Evolutionary conservation across 2,113 vertebrate species (phyloP), one percentile per base, ranked within the genome.

Genomic region (Telmatochromis sp.): DNA sequence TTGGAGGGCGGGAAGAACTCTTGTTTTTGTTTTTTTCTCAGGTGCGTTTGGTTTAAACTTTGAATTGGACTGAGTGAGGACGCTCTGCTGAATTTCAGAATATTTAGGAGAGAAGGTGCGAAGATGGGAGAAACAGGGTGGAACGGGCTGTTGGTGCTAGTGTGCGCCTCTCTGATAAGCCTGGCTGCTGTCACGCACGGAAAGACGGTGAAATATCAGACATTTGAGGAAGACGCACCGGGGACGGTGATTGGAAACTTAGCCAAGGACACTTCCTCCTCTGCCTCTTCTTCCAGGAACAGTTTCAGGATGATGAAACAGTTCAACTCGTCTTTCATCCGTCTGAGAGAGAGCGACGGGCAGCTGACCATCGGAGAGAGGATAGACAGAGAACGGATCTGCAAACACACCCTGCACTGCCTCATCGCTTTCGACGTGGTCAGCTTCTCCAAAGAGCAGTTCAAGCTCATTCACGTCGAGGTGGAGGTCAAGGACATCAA

Each of bases 401-500:
- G 98, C 81, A 97, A 97, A 90, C 97, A 96, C 92, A 94, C 96
- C 17, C 95, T 94, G 2, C 97, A 97, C 91, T 99, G 98, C 87
- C 94, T 98, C 91, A 95, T 99, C 89, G 96, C 98, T 50, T 98
- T 99, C 93, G 98, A 99, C 84, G 98, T 99, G 95, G 97, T 99
- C 95, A 98, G 98, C 93, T 97, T 98, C 94, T 98, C 97, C 68
- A 96, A 97, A 94, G 98, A 98, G 93, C 97, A 97, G 84, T 98
- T 98, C 95, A 97, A 97, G 87, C 96, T 99, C 90, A 96, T 99
- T 65, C 98, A 99, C 91, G 98, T 99, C 86, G 98, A 99, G 95
- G 97, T 99, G 94, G 98, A 99, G 97, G 98, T 99, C 97, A 98
- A 97, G 57, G 98, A 99, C 96, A 97, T 99, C 87, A 99, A 99